phyloP scores from a whole-genome alignment of 2,797 vertebrate species.

The Pseudochaenichthys georgianus region DNA sequence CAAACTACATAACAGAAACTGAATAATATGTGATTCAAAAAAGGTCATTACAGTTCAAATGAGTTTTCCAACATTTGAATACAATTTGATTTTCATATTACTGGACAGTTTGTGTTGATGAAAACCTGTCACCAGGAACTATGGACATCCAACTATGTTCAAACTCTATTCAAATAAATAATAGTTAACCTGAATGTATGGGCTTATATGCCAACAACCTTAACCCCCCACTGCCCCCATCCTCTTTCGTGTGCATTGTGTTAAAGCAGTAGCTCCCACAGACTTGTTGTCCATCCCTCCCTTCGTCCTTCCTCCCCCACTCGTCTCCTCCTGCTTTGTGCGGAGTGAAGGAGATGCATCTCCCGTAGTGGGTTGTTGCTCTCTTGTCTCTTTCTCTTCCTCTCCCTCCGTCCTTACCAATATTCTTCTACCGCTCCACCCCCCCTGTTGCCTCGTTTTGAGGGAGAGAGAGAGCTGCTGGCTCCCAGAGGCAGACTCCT shows the following conservation, averaged over 20 bases:
- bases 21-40: no score
- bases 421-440: slow-evolving; percentile 35
- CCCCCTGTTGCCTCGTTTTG: slow-evolving; percentile 59
- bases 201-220: neutral
- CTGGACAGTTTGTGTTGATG: neutral
- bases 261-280: slow-evolving; percentile 37
- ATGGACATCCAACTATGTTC: neutral
- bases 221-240: neutral
- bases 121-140: neutral
- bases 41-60: no score
- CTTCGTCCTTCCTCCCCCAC: slow-evolving; percentile 38
- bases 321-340: slow-evolving; percentile 35
- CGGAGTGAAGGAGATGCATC: slow-evolving; percentile 47
- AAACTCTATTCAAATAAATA: neutral
- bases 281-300: slow-evolving; percentile 27
- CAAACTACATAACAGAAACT: no score
- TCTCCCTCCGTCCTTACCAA: slow-evolving; percentile 25
- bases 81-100: neutral
- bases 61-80: neutral
- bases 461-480: slow-evolving; percentile 41
- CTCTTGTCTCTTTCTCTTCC: slow-evolving; percentile 21
- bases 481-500: slow-evolving; percentile 76
- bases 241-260: slow-evolving; percentile 13
- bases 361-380: slow-evolving; percentile 50
- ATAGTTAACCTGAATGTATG: slow-evolving; percentile 12